phyloP scores from a whole-genome alignment of 2,888 invertebrate species.

The Pristionchus mayeri region DNA sequence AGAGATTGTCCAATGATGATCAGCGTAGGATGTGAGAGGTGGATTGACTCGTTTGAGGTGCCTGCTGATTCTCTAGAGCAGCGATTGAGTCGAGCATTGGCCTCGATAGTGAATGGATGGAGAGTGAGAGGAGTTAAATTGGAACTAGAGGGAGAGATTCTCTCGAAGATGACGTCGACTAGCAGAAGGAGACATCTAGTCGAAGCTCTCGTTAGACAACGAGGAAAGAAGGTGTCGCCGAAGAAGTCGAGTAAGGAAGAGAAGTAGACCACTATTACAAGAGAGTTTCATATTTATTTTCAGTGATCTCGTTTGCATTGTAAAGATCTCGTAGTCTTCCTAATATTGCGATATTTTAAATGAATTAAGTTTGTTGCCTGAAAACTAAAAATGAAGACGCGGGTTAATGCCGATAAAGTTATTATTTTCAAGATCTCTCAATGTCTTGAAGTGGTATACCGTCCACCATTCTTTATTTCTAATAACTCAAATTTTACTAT shows the following conservation, averaged over 20 bases:
- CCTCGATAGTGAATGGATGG: constrained; percentile 4
- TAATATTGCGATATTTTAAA: neutral
- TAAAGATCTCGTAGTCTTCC: neutral
- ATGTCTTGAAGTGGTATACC: too few species aligned
- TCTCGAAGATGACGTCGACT: neutral
- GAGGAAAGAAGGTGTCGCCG: neutral
- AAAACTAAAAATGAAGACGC: too few species aligned
- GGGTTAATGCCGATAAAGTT: too few species aligned
- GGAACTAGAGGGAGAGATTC: neutral
- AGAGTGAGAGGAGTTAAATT: constrained; percentile 21
- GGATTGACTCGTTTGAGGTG: neutral
- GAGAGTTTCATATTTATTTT: neutral
- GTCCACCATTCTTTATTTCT: too few species aligned
- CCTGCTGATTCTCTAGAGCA: neutral
- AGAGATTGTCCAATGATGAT: too few species aligned
- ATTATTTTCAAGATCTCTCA: too few species aligned
- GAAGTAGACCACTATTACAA: too few species aligned
- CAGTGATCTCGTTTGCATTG: neutral
- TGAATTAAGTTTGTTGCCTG: neutral
- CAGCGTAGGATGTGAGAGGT: neutral
- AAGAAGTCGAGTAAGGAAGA: neutral
- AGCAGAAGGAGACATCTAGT: neutral
- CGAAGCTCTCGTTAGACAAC: neutral
- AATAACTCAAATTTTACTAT: too few species aligned
- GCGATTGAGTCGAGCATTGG: constrained; percentile 6